Evolutionary conservation across 2,888 invertebrate species (phyloP).

Genomic region (Drosophila acutilabella): DNA sequence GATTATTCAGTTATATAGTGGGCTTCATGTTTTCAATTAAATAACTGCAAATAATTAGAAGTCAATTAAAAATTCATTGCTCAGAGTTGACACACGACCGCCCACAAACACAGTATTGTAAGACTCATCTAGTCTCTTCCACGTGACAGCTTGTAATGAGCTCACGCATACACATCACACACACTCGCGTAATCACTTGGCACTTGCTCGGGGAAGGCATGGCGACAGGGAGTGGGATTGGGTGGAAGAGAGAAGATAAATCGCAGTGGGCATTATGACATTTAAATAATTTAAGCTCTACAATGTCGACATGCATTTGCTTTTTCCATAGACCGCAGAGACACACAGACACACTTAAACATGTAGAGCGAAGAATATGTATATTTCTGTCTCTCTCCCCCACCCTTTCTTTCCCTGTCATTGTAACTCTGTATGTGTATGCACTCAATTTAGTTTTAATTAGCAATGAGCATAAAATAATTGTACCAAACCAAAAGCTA

Average conservation of each 20-base stretch:
- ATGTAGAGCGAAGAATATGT: neutral
- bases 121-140: slow-evolving; percentile 37
- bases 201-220: neutral
- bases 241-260: slow-evolving; percentile 11
- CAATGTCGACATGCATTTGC: slow-evolving; percentile 64
- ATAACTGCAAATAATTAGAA: slow-evolving; percentile 73
- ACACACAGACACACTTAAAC: slow-evolving; percentile 25
- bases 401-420: neutral
- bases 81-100: slow-evolving; percentile 41
- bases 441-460: slow-evolving; percentile 80
- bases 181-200: slow-evolving; percentile 1
- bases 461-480: slow-evolving; percentile 79
- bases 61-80: slow-evolving; percentile 74
- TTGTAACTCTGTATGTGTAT: slow-evolving; percentile 35
- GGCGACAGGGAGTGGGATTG: neutral
- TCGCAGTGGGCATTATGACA: slow-evolving; percentile 63
- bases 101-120: slow-evolving; percentile 37
- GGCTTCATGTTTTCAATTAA: slow-evolving; percentile 68
- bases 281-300: slow-evolving; percentile 67
- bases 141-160: slow-evolving; percentile 64
- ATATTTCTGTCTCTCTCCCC: neutral
- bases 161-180: slow-evolving; percentile 37
- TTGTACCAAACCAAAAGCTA: slow-evolving; percentile 71
- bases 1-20: slow-evolving; percentile 29
- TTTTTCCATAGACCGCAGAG: slow-evolving; percentile 55